A percentile compares a stretch with the other conserved stretches of the same genome.
Evolutionary conservation across 2,113 vertebrate genomes (phyloP).

Genomic region (Ardeotis arabs): DNA sequence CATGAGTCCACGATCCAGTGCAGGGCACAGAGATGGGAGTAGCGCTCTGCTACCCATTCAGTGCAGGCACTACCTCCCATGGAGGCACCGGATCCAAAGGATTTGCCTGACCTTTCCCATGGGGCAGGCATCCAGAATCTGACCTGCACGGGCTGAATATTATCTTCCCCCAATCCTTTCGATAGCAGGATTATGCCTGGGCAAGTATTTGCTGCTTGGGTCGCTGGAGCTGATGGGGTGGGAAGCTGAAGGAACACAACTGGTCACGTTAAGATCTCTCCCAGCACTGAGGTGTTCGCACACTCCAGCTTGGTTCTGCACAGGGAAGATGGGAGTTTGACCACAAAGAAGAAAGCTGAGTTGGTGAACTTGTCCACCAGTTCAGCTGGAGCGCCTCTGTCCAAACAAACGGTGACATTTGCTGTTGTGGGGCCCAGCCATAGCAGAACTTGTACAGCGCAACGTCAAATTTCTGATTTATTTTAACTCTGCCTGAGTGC

Average conservation of each 20-base stretch:
- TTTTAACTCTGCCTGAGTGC: neutral
- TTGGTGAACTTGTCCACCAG: neutral
- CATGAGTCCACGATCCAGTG: too few relatives aligned
- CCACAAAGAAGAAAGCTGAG: neutral
- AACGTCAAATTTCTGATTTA: rapidly evolving
- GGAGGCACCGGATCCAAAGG: neutral
- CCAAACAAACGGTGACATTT: rapidly evolving
- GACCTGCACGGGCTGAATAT: neutral
- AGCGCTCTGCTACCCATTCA: neutral
- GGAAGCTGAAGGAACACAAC: neutral
- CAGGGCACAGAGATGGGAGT: neutral
- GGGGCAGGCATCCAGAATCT: neutral
- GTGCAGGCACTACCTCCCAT: neutral
- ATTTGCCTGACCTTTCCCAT: neutral
- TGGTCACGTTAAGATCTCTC: neutral
- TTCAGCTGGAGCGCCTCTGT: neutral
- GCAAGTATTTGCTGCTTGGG: neutral
- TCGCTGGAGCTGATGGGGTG: neutral
- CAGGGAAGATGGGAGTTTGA: neutral
- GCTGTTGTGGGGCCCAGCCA: neutral
- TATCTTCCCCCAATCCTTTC: neutral
- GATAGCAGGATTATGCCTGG: too few relatives aligned
- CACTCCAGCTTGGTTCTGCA: neutral
- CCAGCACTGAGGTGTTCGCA: neutral
- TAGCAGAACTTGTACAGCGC: neutral